Conservation (phyloP, 2,888 invertebrate species). For the Drosophila putrida region DNA sequence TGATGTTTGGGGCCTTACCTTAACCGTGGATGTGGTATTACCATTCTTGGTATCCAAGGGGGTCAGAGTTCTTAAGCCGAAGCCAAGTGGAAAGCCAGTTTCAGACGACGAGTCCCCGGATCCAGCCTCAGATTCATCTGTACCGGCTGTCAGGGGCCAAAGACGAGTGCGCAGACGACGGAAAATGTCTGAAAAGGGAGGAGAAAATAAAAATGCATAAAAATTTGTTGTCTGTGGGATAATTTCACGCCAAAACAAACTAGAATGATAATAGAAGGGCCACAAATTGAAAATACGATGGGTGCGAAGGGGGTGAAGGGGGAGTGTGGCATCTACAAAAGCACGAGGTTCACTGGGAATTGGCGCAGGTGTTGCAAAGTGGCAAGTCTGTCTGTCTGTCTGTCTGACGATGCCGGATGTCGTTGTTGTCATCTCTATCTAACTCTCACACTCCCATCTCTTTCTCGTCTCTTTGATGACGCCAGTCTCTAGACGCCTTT, state of each 20-base stretch:
- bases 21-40: conserved; percentile 85
- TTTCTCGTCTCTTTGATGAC: conserved; percentile 41
- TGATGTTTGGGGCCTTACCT: conserved; percentile 69
- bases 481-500: conserved; percentile 52
- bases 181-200: conserved; percentile 78
- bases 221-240: conserved; percentile 55
- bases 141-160: conserved; percentile 63
- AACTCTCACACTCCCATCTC: not conserved
- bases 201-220: conserved; percentile 16
- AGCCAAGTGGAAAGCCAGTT: conserved; percentile 43
- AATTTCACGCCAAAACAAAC: conserved; percentile 64
- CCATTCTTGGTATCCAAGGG: conserved; percentile 75
- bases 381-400: conserved; percentile 53
- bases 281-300: conserved; percentile 28
- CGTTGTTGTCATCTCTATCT: conserved; percentile 19
- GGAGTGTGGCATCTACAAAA: conserved; percentile 22
- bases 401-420: conserved; percentile 32
- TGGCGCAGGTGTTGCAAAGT: conserved; percentile 82
- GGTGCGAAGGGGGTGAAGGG: not conserved
- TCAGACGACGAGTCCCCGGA: conserved; percentile 45
- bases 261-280: conserved; percentile 32
- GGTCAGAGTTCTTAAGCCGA: conserved; percentile 47
- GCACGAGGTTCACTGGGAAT: conserved; percentile 68
- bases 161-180: conserved; percentile 82
- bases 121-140: conserved; percentile 46